These are phyloP conservation scores for Drosophila asahinai DNA, from an alignment of 1,140 invertebrate genomes.

Conservation along the genomic window DNA sequence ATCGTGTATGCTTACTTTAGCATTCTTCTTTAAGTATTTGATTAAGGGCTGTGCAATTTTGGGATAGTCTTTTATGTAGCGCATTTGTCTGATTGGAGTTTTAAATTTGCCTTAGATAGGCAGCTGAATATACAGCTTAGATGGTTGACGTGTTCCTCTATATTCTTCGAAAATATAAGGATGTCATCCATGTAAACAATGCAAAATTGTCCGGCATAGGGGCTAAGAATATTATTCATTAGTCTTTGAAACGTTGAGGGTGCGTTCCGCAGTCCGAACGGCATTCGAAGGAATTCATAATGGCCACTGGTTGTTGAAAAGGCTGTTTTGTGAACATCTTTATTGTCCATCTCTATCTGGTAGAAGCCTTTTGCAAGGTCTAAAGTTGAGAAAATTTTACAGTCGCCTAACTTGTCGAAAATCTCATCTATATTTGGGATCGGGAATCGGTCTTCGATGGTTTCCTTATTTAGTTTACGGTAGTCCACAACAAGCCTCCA, in stretches of 20 bases:
- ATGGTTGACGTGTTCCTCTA: too few relatives aligned
- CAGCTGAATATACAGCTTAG: too few relatives aligned
- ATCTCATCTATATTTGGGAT: slow-evolving; percentile 14
- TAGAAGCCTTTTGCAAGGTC: slow-evolving; percentile 1
- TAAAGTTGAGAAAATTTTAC: slow-evolving; percentile 10
- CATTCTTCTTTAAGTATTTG: too few relatives aligned
- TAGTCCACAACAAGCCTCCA: slow-evolving; percentile 6
- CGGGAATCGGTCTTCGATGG: slow-evolving; percentile 5
- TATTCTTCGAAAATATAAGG: too few relatives aligned
- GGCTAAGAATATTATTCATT: slow-evolving; percentile 52
- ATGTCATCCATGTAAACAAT: background rate
- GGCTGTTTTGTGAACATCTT: slow-evolving; percentile 6
- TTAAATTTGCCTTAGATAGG: too few relatives aligned
- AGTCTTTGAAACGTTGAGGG: slow-evolving; percentile 32
- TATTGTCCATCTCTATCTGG: background rate
- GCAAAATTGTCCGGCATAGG: slow-evolving; percentile 22
- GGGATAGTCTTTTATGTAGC: too few relatives aligned
- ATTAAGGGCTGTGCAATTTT: too few relatives aligned
- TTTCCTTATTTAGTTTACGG: background rate
- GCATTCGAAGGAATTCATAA: slow-evolving; percentile 33
- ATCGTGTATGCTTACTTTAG: too few relatives aligned
- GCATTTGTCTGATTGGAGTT: too few relatives aligned
- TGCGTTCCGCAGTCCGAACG: slow-evolving; percentile 2
- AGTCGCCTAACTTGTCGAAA: slow-evolving; percentile 5
- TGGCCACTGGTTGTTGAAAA: slow-evolving; percentile 43